Base-by-base conservation (phyloP, 2,113 vertebrate genomes). In the Poecile atricapillus region DNA sequence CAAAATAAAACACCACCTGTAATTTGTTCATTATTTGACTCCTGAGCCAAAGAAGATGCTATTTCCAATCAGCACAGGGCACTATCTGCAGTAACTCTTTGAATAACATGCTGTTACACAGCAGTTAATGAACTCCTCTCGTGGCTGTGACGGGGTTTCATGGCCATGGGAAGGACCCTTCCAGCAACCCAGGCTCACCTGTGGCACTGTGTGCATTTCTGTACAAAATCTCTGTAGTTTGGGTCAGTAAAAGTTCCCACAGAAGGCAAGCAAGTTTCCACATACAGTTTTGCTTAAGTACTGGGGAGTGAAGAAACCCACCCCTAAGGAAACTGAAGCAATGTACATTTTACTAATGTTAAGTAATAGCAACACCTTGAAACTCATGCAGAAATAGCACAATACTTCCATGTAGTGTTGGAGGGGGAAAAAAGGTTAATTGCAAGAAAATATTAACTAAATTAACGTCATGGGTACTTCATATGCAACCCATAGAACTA, bases 101-200 rank as follows among this genome's bases (percentile, higher is more conserved):
- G 9, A 58, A 49, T 11, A 16, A 43, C 1, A 1, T 13, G 33
- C 25, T 50, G 2, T 37, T 7, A 5, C 2, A 23, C 16, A 43
- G 35, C 18, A 71, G 27, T 28, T 31, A 60, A 70, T 30, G 39
- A 56, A 31, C 49, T 50, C 15, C 63, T 16, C 21, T 20, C 3
- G 0, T 5, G 14, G 43, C 71, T 60, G 24, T 8, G 24, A 41
- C 0, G 0, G 28, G 9, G 10, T 75, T n/a, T 53, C 69, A 41
- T 1, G 9, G n/a, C 39, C 53, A 24, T 17, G 52, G 28, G 13
- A 67, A 67, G 23, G 53, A 74, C 28, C 9, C 44, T 44, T 5
- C 76, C 3, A 49, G 30, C 2, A 1, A 3, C 13, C 23, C 18
- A 31, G 77, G 44, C 44, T 67, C 77, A 67, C 33, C 33, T 44